These are phyloP conservation scores for Paramuricea clavata DNA, from an alignment of 92 coral and sea anemone species.

Conservation along the genomic window DNA sequence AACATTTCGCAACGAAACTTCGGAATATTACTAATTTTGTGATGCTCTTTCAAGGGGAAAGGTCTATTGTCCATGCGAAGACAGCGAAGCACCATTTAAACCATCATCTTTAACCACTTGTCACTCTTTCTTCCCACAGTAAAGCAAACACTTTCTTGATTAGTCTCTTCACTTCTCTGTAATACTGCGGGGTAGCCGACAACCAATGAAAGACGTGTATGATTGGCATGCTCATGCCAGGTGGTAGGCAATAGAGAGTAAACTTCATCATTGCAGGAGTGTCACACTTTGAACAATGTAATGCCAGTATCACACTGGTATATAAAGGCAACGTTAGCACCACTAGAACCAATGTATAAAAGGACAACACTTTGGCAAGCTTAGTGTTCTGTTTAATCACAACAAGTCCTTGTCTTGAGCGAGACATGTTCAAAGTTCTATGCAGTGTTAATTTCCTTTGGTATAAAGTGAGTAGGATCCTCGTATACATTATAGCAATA, in stretches of 20 bases:
- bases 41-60: no score
- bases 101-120: neutral
- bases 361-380: conserved; percentile 13
- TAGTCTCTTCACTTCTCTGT: conserved; percentile 20
- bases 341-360: neutral
- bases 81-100: no score
- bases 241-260: neutral
- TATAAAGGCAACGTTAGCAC: conserved; percentile 7
- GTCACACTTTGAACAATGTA: neutral
- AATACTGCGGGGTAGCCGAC: conserved; percentile 4
- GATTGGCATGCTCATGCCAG: neutral
- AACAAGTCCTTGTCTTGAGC: conserved; percentile 28
- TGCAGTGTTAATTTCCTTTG: conserved; percentile 9
- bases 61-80: no score
- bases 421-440: conserved; percentile 5
- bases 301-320: neutral
- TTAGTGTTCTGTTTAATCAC: conserved; percentile 37
- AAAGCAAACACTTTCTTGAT: neutral
- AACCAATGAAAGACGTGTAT: conserved; percentile 17
- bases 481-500: neutral
- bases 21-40: no score
- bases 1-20: no score
- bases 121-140: conserved; percentile 8
- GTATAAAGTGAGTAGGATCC: conserved; percentile 12
- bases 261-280: neutral